Conservation (phyloP, 2,113 vertebrate species). For the Porphyrio hochstetteri region DNA sequence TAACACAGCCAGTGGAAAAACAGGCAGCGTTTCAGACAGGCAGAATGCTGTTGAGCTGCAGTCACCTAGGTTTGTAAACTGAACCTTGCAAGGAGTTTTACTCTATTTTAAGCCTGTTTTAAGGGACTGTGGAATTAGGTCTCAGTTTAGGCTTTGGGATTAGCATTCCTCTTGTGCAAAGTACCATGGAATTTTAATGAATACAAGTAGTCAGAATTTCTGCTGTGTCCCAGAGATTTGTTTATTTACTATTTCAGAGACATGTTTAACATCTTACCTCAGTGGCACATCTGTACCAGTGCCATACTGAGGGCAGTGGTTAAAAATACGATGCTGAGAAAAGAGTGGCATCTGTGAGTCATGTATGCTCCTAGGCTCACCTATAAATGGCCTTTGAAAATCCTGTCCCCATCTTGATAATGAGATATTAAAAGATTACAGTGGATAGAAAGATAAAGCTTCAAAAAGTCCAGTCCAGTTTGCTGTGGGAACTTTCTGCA, state of each 20-base stretch:
- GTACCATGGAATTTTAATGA: conserved; percentile 57
- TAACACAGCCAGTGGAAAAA: background rate
- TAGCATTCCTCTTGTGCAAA: conserved; percentile 50
- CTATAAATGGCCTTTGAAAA: background rate
- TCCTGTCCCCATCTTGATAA: background rate
- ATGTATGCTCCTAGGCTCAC: background rate
- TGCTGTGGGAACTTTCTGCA: background rate
- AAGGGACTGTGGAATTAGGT: background rate
- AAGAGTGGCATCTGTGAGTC: background rate
- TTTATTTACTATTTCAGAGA: conserved; percentile 18
- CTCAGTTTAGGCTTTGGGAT: conserved; percentile 5
- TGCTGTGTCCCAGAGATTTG: background rate
- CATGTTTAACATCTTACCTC: background rate
- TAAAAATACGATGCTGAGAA: background rate
- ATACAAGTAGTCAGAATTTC: conserved; percentile 12
- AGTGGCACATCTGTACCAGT: background rate
- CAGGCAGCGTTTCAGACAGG: background rate
- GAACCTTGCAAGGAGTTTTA: background rate
- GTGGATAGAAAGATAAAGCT: background rate
- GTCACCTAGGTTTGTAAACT: background rate
- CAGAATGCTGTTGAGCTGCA: background rate
- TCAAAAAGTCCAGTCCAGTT: background rate
- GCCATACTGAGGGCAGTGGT: background rate
- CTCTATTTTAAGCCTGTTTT: background rate
- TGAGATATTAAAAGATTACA: background rate